Evolutionary conservation across 2,797 vertebrate genomes (phyloP).

Genomic region (Eulemur rubriventer): DNA sequence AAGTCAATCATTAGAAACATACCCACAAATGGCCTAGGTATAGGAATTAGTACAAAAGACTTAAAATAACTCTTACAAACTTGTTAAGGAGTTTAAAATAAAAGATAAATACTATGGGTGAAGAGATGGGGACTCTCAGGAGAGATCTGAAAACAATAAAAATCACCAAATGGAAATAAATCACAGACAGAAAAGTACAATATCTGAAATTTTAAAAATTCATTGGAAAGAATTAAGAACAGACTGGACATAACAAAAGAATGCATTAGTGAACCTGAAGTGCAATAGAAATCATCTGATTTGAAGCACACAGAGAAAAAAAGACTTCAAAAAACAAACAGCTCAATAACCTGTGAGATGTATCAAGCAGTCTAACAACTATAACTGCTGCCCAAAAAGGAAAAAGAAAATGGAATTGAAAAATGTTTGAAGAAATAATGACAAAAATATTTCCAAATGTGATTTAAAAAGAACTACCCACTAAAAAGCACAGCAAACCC

Average conservation of each 20-base stretch:
- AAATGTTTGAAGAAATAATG: background rate
- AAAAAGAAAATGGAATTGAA: background rate
- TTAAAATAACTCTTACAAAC: background rate
- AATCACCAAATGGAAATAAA: background rate
- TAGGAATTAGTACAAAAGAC: background rate
- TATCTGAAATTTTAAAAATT: background rate
- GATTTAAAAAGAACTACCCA: background rate
- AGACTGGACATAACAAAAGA: background rate
- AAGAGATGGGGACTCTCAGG: background rate
- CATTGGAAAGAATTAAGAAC: background rate
- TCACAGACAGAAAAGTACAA: background rate
- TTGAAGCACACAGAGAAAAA: background rate
- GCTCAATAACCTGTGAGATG: background rate
- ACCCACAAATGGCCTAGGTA: background rate
- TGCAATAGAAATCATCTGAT: background rate
- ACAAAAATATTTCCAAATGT: background rate
- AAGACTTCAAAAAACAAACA: background rate
- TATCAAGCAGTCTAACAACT: background rate
- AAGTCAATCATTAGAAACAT: background rate
- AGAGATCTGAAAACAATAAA: conserved; percentile 4
- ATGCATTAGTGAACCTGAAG: background rate
- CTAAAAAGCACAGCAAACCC: background rate
- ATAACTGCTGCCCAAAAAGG: background rate
- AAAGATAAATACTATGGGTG: background rate
- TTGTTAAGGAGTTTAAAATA: background rate